These are phyloP conservation scores for Eurois occulta DNA, from an alignment of 2,888 invertebrate genomes.

Conservation along the genomic window DNA sequence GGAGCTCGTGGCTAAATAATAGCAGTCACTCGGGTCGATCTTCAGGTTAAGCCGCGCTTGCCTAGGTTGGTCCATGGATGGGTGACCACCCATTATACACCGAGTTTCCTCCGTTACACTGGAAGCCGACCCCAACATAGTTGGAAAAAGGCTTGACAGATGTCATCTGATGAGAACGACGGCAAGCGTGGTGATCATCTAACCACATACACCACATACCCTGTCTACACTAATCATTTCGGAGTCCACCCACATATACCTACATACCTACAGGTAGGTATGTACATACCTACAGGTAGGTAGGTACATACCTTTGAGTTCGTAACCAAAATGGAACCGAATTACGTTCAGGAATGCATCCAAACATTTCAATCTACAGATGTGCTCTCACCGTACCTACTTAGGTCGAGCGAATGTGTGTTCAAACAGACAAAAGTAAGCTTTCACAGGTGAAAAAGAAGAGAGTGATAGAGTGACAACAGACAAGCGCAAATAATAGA, in stretches of 20 bases:
- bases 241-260: conserved; percentile 8
- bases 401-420: neutral
- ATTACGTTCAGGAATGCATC: conserved; percentile 26
- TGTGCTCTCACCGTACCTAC: accelerated
- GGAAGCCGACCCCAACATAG: too few species aligned
- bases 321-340: conserved; percentile 19
- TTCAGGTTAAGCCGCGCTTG: too few species aligned
- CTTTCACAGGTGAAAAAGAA: neutral
- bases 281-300: neutral
- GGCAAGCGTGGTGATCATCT: neutral
- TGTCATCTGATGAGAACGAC: too few species aligned
- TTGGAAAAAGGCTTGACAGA: too few species aligned
- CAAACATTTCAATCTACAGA: neutral
- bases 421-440: neutral
- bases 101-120: too few species aligned
- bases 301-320: neutral
- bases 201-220: conserved; percentile 40
- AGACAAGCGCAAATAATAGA: neutral
- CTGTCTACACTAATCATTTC: conserved; percentile 35
- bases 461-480: neutral
- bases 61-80: too few species aligned
- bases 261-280: neutral
- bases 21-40: too few species aligned
- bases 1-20: too few species aligned
- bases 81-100: too few species aligned